Evolutionary conservation across 2,888 invertebrate species (phyloP).

Genomic region (Xestia c-nigrum): DNA sequence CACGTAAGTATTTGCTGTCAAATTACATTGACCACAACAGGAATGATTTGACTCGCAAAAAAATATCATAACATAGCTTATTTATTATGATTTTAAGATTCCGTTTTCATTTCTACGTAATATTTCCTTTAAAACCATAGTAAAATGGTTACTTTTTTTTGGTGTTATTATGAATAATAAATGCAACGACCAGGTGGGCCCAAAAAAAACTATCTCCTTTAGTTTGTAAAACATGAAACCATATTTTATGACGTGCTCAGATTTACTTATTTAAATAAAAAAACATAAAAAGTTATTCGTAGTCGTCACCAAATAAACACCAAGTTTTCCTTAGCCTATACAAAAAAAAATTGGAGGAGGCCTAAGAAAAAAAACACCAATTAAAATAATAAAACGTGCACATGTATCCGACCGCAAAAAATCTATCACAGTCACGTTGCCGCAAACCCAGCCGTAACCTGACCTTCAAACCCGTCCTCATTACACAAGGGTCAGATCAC

Average conservation of each 20-base stretch:
- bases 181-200: no score
- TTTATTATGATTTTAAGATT: no score
- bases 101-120: no score
- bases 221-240: not conserved
- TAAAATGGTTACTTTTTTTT: no score
- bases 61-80: no score
- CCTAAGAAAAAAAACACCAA: not conserved
- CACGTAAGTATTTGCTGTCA: no score
- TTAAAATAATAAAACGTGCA: not conserved
- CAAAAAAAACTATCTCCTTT: no score
- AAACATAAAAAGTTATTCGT: not conserved
- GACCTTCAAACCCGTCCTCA: constrained; percentile 6
- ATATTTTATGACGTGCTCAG: not conserved
- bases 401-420: not conserved
- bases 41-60: no score
- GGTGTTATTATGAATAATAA: no score
- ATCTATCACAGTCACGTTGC: not conserved
- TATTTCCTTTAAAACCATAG: no score
- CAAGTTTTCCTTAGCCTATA: not conserved
- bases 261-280: not conserved
- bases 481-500: constrained; percentile 27
- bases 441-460: constrained; percentile 9
- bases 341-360: no score
- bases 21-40: no score
- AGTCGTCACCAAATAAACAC: not conserved